A percentile compares a stretch with the other conserved stretches of the same genome.
These are phyloP conservation scores for Illadopsis cleaveri DNA, from an alignment of 2,113 vertebrate species.

Conservation along the genomic window DNA sequence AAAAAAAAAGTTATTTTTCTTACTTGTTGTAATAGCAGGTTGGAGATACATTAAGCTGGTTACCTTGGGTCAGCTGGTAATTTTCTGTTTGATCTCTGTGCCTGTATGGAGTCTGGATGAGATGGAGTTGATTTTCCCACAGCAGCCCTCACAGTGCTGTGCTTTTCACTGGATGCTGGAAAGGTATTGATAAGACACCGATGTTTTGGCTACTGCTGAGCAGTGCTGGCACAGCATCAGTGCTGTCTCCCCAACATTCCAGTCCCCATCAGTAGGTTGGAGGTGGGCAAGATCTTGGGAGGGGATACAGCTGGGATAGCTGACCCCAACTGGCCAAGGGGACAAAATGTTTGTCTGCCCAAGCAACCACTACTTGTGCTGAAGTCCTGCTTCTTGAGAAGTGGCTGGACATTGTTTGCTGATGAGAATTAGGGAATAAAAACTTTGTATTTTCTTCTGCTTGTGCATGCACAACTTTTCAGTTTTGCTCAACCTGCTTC, in stretches of 20 bases:
- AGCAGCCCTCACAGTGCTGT: neutral
- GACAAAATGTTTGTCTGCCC: neutral
- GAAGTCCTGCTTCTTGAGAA: neutral
- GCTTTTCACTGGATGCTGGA: rapidly evolving
- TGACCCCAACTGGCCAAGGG: neutral
- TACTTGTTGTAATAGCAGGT: neutral
- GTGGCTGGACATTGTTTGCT: neutral
- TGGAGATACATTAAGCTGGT: neutral
- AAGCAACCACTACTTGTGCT: neutral
- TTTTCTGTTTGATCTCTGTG: neutral
- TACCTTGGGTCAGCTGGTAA: neutral
- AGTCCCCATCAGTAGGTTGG: neutral
- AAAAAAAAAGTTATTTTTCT: neutral
- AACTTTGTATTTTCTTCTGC: neutral
- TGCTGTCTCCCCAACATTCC: neutral
- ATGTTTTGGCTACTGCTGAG: neutral
- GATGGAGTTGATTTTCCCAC: neutral
- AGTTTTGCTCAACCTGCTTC: neutral
- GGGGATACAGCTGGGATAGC: neutral
- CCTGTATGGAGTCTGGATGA: neutral
- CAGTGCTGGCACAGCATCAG: neutral
- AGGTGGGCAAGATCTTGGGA: neutral
- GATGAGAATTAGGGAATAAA: neutral
- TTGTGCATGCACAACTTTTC: neutral
- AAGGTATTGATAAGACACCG: neutral